These are phyloP conservation scores for Pangasius sanitwongsei DNA, from an alignment of 2,797 vertebrate genomes.

Conservation along the genomic window DNA sequence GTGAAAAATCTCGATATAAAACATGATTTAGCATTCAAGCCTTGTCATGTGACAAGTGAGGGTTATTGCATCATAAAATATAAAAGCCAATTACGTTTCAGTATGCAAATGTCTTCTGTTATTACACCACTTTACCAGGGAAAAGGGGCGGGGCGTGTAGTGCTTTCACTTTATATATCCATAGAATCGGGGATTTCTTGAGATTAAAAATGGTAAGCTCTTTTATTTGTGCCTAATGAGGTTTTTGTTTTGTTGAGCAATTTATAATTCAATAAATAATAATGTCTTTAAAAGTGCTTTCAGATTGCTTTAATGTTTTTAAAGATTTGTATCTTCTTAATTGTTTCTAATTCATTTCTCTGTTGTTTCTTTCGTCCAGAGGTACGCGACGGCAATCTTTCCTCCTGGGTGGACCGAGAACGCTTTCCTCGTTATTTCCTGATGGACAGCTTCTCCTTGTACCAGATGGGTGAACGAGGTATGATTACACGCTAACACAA, in stretches of 20 bases:
- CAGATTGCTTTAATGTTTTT: neutral
- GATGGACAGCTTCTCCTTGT: conserved; percentile 89
- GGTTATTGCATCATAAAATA: conserved; percentile 2
- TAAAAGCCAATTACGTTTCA: neutral
- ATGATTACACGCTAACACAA: conserved; percentile 36
- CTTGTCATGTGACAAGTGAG: neutral
- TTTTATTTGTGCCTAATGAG: neutral
- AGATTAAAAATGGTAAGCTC: neutral
- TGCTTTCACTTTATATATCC: neutral
- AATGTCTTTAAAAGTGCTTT: neutral
- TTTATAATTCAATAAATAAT: neutral
- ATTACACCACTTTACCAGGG: neutral
- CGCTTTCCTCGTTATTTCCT: conserved; percentile 84
- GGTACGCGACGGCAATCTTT: conserved; percentile 84
- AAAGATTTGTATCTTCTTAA: neutral
- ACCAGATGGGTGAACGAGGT: conserved; percentile 94
- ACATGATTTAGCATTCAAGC: neutral
- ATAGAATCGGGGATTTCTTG: neutral
- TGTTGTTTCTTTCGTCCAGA: conserved; percentile 68
- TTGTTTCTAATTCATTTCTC: neutral
- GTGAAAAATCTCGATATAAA: neutral
- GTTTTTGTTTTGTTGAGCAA: neutral
- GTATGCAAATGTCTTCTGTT: neutral
- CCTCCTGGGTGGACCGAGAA: conserved; percentile 88
- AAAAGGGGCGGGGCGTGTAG: neutral